These are phyloP conservation scores for Albula goreensis DNA, from an alignment of 2,113 vertebrate species.

Conservation along the genomic window DNA sequence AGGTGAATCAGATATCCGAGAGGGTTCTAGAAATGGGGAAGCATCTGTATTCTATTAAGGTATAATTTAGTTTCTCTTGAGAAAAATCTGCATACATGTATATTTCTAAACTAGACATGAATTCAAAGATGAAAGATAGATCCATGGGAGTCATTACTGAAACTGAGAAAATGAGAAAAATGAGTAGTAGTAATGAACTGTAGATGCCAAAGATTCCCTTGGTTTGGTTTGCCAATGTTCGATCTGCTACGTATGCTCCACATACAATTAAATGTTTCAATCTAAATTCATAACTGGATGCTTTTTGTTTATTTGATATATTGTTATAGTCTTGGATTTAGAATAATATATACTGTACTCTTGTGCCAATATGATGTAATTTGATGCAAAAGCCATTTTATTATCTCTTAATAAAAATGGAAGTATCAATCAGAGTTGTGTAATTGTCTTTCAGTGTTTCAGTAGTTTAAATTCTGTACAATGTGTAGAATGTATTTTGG, in stretches of 20 bases:
- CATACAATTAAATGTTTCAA: not conserved
- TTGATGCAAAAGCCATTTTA: not conserved
- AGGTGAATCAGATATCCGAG: not conserved
- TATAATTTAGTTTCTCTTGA: not conserved
- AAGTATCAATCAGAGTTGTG: not conserved
- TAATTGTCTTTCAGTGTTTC: not conserved
- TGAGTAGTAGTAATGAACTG: not conserved
- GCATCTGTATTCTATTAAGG: not conserved
- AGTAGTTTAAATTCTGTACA: not conserved
- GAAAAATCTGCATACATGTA: not conserved
- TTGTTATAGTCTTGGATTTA: no score
- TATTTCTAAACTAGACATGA: constrained; percentile 2
- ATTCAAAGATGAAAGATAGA: constrained; percentile 5
- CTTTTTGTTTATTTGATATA: not conserved
- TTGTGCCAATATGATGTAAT: not conserved
- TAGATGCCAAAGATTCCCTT: not conserved
- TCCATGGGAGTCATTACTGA: not conserved
- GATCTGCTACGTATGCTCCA: not conserved
- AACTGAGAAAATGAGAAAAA: not conserved
- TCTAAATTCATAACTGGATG: not conserved
- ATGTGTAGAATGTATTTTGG: not conserved
- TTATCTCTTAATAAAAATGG: not conserved
- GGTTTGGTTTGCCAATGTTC: not conserved
- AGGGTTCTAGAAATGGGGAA: not conserved
- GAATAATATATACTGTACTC: no score